These are phyloP conservation scores for Fissipunctia ypsillon DNA, from an alignment of 2,888 invertebrate species.

Conservation along the genomic window DNA sequence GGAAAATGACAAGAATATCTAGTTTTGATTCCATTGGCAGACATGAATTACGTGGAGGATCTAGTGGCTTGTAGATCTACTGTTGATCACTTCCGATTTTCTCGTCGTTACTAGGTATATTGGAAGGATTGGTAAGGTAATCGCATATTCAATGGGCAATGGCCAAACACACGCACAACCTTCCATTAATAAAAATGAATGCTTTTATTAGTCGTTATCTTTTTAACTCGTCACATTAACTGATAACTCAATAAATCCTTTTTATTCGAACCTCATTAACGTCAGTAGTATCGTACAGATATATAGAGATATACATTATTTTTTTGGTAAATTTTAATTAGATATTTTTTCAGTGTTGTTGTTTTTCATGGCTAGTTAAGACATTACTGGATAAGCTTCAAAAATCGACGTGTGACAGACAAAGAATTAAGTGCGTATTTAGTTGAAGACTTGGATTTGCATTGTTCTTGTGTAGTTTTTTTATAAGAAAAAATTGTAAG, in stretches of 20 bases:
- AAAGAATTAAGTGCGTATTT: neutral
- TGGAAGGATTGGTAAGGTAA: neutral
- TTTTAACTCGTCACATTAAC: neutral
- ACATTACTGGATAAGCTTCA: neutral
- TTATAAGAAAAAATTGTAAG: neutral
- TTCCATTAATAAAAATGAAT: neutral
- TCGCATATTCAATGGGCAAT: neutral
- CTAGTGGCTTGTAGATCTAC: no score
- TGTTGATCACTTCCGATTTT: neutral
- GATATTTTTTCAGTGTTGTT: neutral
- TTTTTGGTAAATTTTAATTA: slow-evolving; percentile 13
- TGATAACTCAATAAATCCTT: slow-evolving; percentile 30
- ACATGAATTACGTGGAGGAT: neutral
- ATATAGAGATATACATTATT: neutral
- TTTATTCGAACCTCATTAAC: slow-evolving; percentile 20
- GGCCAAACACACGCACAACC: neutral
- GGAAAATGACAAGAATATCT: neutral
- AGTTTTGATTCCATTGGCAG: neutral
- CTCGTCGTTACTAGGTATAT: neutral
- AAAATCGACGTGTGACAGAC: no score
- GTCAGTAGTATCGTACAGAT: slow-evolving; percentile 2
- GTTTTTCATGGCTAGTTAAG: no score
- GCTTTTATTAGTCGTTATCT: slow-evolving; percentile 15
- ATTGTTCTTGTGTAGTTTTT: neutral
- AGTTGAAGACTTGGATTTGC: neutral